phyloP scores from a whole-genome alignment of 2,888 invertebrate genomes.

The Drosophila flavopinicola region DNA sequence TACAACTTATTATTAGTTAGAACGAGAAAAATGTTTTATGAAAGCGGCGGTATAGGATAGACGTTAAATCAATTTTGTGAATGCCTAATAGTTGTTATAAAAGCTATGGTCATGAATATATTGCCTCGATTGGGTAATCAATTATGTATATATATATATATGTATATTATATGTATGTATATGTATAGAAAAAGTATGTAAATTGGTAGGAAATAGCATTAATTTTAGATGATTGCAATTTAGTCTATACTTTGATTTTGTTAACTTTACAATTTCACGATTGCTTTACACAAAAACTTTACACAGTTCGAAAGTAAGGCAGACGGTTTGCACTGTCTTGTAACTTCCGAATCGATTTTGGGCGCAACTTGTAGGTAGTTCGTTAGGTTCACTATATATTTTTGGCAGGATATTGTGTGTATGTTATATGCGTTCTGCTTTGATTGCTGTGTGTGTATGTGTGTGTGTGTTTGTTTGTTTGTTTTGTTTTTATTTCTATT shows the following conservation, averaged over 20 bases:
- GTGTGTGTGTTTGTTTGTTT: slow-evolving; percentile 2
- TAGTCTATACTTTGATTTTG: slow-evolving; percentile 64
- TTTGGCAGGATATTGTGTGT: slow-evolving; percentile 73
- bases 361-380: slow-evolving; percentile 68
- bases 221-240: slow-evolving; percentile 56
- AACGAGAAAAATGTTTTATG: slow-evolving; percentile 62
- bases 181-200: slow-evolving; percentile 50
- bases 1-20: slow-evolving; percentile 72
- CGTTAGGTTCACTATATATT: slow-evolving; percentile 62
- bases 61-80: slow-evolving; percentile 25
- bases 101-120: slow-evolving; percentile 68
- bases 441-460: slow-evolving; percentile 32
- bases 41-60: slow-evolving; percentile 40
- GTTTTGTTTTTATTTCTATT: slow-evolving; percentile 41
- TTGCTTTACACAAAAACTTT: slow-evolving; percentile 33
- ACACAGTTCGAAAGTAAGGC: slow-evolving; percentile 34
- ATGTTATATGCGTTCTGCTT: slow-evolving; percentile 47
- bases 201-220: slow-evolving; percentile 57
- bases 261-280: slow-evolving; percentile 70
- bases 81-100: slow-evolving; percentile 46
- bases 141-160: slow-evolving; percentile 25
- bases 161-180: slow-evolving; percentile 27
- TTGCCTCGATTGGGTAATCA: slow-evolving; percentile 46
- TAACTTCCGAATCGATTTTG: slow-evolving; percentile 44
- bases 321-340: slow-evolving; percentile 3